Conservation (phyloP, 1,140 invertebrate genomes). For the Harlomillsia oculata region DNA sequence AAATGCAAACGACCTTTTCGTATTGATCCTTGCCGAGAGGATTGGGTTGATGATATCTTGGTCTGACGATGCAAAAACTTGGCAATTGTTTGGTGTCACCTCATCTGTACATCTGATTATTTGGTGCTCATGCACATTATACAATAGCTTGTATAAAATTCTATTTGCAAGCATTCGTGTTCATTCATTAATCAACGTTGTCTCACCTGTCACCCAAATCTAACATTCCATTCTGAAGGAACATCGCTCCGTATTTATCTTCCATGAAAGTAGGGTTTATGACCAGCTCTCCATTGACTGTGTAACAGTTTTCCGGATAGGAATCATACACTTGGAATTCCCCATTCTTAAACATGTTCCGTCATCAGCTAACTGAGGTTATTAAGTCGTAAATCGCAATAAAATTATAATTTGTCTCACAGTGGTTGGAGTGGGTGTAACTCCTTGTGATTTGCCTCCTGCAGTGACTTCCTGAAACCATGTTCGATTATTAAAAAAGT, state of each 20-base stretch:
- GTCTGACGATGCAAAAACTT: not conserved
- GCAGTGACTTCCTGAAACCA: conserved; percentile 26
- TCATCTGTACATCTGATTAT: conserved; percentile 9
- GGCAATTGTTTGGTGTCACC: not conserved
- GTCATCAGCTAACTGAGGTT: no score
- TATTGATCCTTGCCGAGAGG: conserved; percentile 55
- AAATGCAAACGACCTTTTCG: conserved; percentile 54
- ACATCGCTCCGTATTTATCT: conserved; percentile 48
- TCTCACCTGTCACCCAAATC: conserved; percentile 46
- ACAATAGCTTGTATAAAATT: not conserved
- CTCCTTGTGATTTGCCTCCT: no score
- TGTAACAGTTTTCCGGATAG: conserved; percentile 48
- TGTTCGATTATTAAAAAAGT: conserved; percentile 14
- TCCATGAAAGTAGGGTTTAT: conserved; percentile 52
- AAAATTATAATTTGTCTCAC: not conserved
- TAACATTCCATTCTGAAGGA: conserved; percentile 46
- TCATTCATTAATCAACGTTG: not conserved
- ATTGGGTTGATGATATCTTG: conserved; percentile 7
- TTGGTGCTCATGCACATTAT: conserved; percentile 31
- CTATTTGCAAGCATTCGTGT: not conserved
- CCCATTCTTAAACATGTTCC: conserved; percentile 54
- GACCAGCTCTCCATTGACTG: conserved; percentile 48
- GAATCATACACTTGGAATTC: conserved; percentile 62
- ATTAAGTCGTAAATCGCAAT: not conserved
- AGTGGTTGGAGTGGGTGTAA: no score